Evolutionary conservation across 2,888 invertebrate species (phyloP).

Genomic region (Coremacera marginata): DNA sequence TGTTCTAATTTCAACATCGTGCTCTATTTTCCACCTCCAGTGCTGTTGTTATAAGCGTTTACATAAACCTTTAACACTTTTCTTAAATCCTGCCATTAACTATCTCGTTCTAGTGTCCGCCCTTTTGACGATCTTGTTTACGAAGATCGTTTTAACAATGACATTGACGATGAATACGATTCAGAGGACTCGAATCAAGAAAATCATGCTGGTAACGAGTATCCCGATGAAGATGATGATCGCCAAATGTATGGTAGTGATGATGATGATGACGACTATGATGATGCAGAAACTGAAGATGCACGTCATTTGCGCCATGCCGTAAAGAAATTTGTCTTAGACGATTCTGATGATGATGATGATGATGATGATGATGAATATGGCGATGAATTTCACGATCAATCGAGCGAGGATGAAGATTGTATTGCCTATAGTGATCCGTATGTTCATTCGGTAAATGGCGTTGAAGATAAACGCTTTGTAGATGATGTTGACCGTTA

Average conservation of each 20-base stretch:
- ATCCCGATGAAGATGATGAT: slow-evolving; percentile 78
- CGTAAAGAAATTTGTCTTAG: slow-evolving; percentile 69
- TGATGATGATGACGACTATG: slow-evolving; percentile 71
- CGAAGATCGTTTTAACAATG: slow-evolving; percentile 61
- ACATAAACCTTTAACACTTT: background rate
- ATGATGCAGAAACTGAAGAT: slow-evolving; percentile 71
- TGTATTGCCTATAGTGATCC: slow-evolving; percentile 58
- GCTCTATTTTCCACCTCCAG: no score
- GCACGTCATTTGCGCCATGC: slow-evolving; percentile 76
- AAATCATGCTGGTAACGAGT: slow-evolving; percentile 82
- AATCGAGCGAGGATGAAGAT: slow-evolving; percentile 60
- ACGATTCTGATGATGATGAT: slow-evolving; percentile 48
- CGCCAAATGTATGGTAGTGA: slow-evolving; percentile 69
- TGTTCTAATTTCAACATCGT: no score
- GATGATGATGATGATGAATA: no score
- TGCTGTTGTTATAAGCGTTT: no score
- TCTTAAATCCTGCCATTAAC: background rate
- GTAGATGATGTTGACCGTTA: slow-evolving; percentile 74
- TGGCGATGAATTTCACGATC: slow-evolving; percentile 22
- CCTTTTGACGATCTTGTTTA: slow-evolving; percentile 61
- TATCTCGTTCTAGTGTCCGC: slow-evolving; percentile 56
- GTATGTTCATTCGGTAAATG: slow-evolving; percentile 68
- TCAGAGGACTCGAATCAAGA: slow-evolving; percentile 84
- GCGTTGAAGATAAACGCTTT: slow-evolving; percentile 62
- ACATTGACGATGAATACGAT: slow-evolving; percentile 70